phyloP scores from a whole-genome alignment of 2,797 vertebrate genomes.

The Microchirus variegatus region DNA sequence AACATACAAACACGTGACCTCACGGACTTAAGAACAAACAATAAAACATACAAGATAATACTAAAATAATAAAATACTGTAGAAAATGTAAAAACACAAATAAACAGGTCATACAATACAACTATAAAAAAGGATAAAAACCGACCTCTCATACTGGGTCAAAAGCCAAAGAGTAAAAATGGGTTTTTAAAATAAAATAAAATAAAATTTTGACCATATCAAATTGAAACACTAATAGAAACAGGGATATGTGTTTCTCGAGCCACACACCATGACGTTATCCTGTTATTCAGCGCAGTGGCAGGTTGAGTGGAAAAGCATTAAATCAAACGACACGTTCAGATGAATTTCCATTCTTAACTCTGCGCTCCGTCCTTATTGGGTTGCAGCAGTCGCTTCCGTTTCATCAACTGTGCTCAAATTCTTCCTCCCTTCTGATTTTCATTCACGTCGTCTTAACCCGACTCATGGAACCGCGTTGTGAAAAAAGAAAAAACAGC shows the following conservation, averaged over 20 bases:
- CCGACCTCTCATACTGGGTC: no score
- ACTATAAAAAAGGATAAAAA: no score
- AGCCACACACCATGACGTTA: constrained; percentile 27
- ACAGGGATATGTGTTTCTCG: constrained; percentile 15
- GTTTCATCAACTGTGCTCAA: constrained; percentile 50
- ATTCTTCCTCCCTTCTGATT: constrained; percentile 72
- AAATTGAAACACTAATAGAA: constrained; percentile 19
- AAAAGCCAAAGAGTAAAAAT: no score
- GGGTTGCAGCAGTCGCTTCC: constrained; percentile 33
- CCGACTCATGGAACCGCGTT: constrained; percentile 82
- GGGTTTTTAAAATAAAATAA: no score
- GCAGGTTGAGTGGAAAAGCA: constrained; percentile 20
- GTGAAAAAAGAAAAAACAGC: constrained; percentile 25
- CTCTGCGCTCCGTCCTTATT: constrained; percentile 31
- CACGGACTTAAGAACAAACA: no score
- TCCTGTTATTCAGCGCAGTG: constrained; percentile 42
- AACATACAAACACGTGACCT: no score
- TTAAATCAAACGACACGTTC: constrained; percentile 30
- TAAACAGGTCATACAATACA: no score
- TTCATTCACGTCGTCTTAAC: constrained; percentile 84
- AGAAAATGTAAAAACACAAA: no score
- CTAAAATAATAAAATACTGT: no score
- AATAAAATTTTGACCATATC: constrained; percentile 9
- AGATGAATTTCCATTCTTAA: constrained; percentile 36
- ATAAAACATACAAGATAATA: no score